These are phyloP conservation scores for Uropetala carovei DNA, from an alignment of 2,888 invertebrate species.

Conservation along the genomic window DNA sequence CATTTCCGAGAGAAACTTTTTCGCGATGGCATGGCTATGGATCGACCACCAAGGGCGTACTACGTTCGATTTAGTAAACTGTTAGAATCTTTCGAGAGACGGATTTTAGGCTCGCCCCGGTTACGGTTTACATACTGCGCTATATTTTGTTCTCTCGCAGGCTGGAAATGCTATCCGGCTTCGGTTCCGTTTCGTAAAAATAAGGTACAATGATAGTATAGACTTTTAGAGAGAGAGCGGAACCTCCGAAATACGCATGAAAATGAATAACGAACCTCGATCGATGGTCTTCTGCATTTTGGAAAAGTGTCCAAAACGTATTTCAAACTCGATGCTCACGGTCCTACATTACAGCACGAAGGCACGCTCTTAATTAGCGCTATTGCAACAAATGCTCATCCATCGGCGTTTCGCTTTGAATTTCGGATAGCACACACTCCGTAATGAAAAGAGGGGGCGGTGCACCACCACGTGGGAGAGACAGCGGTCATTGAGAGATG, in stretches of 20 bases:
- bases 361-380: background rate
- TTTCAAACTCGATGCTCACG: background rate
- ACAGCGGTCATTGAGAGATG: conserved; percentile 12
- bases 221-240: too few species aligned
- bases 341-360: background rate
- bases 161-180: too few species aligned
- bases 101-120: too few species aligned
- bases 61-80: too few species aligned
- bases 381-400: background rate
- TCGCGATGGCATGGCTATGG: background rate
- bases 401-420: background rate
- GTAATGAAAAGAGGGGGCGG: background rate
- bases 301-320: background rate
- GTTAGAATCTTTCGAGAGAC: too few species aligned
- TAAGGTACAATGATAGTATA: too few species aligned
- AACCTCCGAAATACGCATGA: too few species aligned
- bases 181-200: too few species aligned
- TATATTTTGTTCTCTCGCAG: too few species aligned
- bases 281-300: background rate
- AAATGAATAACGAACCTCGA: too few species aligned
- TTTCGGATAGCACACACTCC: background rate
- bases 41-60: background rate
- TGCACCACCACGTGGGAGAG: background rate
- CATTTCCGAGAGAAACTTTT: background rate
- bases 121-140: too few species aligned